A percentile compares a stretch with the other conserved stretches of the same genome.
phyloP scores from a whole-genome alignment of 2,797 vertebrate genomes.

The Brachyalestes nurse region DNA sequence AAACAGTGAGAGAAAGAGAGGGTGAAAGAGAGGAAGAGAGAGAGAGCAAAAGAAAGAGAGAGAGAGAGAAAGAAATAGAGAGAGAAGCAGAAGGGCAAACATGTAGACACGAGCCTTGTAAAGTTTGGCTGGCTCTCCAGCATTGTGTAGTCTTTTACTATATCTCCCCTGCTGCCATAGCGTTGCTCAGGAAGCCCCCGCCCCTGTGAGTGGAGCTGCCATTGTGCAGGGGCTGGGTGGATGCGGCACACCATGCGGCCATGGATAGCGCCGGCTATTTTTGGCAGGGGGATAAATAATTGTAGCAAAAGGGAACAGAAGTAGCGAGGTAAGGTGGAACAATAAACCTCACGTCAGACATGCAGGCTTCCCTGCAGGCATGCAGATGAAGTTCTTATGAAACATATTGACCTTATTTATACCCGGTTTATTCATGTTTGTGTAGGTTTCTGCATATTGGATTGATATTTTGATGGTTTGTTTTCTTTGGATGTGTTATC shows the following conservation, averaged over 20 bases:
- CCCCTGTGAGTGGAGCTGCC: constrained; percentile 62
- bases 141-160: constrained; percentile 54
- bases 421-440: constrained; percentile 11
- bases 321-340: constrained; percentile 57
- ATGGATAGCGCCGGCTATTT: constrained; percentile 71
- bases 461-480: background rate
- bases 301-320: constrained; percentile 61
- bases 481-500: constrained; percentile 2
- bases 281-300: constrained; percentile 65
- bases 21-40: background rate
- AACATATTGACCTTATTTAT: constrained; percentile 18
- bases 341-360: constrained; percentile 57
- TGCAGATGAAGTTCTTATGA: constrained; percentile 19
- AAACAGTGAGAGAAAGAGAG: constrained; percentile 55
- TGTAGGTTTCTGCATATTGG: background rate
- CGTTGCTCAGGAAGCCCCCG: constrained; percentile 72
- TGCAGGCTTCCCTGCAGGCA: background rate
- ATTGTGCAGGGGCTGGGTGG: constrained; percentile 74
- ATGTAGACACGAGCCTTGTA: constrained; percentile 56
- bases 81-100: constrained; percentile 48
- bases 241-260: constrained; percentile 62
- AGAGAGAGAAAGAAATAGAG: constrained; percentile 28
- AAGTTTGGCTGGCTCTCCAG: constrained; percentile 25
- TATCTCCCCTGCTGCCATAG: constrained; percentile 55
- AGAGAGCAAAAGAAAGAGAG: background rate